phyloP scores from a whole-genome alignment of 2,797 vertebrate genomes.

The Valencia hispanica region DNA sequence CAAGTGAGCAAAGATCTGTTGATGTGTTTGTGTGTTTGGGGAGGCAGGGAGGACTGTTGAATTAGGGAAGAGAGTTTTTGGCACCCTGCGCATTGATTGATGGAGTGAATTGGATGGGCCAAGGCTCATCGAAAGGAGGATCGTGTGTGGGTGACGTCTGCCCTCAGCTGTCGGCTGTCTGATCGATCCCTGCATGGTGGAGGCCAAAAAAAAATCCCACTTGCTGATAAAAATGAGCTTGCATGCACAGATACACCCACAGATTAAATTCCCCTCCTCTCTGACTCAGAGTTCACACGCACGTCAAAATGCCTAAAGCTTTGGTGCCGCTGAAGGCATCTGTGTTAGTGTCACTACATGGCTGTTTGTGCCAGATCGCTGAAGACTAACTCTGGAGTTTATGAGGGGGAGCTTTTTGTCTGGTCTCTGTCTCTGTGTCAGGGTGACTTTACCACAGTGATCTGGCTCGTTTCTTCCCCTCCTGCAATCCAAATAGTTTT shows the following conservation, averaged over 20 bases:
- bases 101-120: constrained; percentile 72
- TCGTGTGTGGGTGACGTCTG: constrained; percentile 56
- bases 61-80: constrained; percentile 64
- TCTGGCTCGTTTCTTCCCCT: constrained; percentile 70
- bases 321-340: constrained; percentile 15
- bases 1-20: constrained; percentile 34
- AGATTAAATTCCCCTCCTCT: constrained; percentile 41
- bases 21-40: constrained; percentile 64
- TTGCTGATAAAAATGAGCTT: constrained; percentile 55
- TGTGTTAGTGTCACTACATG: constrained; percentile 31
- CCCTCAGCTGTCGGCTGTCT: constrained; percentile 56
- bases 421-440: constrained; percentile 79
- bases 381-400: constrained; percentile 65
- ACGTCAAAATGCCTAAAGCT: constrained; percentile 24
- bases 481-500: constrained; percentile 45
- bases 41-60: constrained; percentile 46
- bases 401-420: constrained; percentile 67
- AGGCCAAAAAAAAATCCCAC: constrained; percentile 36
- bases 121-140: constrained; percentile 53
- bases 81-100: constrained; percentile 75
- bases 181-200: constrained; percentile 53
- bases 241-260: constrained; percentile 38
- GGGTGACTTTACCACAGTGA: constrained; percentile 74
- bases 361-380: constrained; percentile 34
- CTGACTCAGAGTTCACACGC: constrained; percentile 20